Base-by-base conservation (phyloP, 2,888 invertebrate species). In the Cryptus viduatorius region DNA sequence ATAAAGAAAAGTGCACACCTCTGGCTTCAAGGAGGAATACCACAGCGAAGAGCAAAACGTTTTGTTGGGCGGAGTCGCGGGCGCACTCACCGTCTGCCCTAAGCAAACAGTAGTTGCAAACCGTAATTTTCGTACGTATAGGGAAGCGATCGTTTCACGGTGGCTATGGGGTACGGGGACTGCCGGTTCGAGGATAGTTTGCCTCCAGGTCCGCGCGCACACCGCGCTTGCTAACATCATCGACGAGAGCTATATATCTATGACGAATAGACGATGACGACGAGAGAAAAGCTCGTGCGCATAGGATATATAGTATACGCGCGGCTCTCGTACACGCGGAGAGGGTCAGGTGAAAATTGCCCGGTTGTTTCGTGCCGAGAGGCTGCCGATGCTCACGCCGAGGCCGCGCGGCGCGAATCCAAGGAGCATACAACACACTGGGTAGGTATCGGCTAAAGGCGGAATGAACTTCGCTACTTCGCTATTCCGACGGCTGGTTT, bases 21-120 rank as follows among this genome's bases (percentile, higher is more conserved):
- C 61, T 14, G 53, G 69, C 44, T 48, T 5, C 8, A 53, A 46
- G 42, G 71, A 24, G 44, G 64, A 31, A 71, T 48, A 80, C 78
- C 75, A 80, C 79, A 76, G 65, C 73, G 59, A 79, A 71, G 78
- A 79, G 79, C 87, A 88, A 86, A 87, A 83, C 89, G 87, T 90
- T 91, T 91, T 88, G 88, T 87, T 88, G 90, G 89, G 89, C 89
- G 89, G 89, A 91, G 91, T 90, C 87, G 88, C 82, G 61, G 68
- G 82, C 80, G 84, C 88, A 87, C 87, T 88, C 87, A 89, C 86
- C 86, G 86, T 80, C 87, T 88, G 89, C 85, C 89, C 88, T 92
- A 92, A 92, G 91, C 92, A 92, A 92, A 92, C 92, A 92, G 92
- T 92, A 92, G 92, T 92, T 92, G 87, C 75, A 68, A 77, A 78